A percentile compares a stretch with the other conserved stretches of the same genome.
Evolutionary conservation across 2,888 invertebrate genomes (phyloP).

Genomic region (Dynastes grantii): DNA sequence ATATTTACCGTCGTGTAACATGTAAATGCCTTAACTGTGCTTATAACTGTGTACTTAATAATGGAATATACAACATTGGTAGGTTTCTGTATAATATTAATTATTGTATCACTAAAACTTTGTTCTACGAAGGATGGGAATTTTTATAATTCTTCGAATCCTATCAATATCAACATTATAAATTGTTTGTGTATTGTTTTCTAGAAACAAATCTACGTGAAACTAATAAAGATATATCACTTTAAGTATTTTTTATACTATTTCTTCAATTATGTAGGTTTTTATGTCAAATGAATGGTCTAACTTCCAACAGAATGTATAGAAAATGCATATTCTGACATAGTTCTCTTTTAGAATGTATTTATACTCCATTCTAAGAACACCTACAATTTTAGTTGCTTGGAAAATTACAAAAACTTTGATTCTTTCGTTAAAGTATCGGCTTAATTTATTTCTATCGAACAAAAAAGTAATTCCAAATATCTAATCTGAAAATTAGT

Average conservation of each 20-base stretch:
- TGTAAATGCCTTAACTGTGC: slow-evolving; percentile 43
- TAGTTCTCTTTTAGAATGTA: slow-evolving; percentile 40
- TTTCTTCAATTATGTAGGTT: slow-evolving; percentile 39
- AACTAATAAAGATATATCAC: not conserved
- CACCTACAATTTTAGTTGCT: not conserved
- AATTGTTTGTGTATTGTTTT: not conserved
- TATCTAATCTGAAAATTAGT: slow-evolving; percentile 36
- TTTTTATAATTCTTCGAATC: slow-evolving; percentile 4
- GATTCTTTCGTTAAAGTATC: not conserved
- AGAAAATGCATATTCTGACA: slow-evolving; percentile 46
- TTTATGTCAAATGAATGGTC: slow-evolving; percentile 43
- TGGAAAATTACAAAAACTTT: not conserved
- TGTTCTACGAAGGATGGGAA: not conserved
- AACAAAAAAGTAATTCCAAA: not conserved
- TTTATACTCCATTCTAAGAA: slow-evolving; percentile 20
- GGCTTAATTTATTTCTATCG: not conserved
- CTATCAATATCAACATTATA: not conserved
- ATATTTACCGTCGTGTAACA: slow-evolving; percentile 37
- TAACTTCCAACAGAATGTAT: slow-evolving; percentile 19
- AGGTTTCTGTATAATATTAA: slow-evolving; percentile 30
- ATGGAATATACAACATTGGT: slow-evolving; percentile 53
- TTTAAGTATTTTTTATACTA: not conserved
- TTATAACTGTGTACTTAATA: slow-evolving; percentile 45
- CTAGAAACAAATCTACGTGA: not conserved
- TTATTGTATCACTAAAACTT: not conserved